Conservation (phyloP, 2,797 vertebrate genomes). For the Serranus cabrilla region DNA sequence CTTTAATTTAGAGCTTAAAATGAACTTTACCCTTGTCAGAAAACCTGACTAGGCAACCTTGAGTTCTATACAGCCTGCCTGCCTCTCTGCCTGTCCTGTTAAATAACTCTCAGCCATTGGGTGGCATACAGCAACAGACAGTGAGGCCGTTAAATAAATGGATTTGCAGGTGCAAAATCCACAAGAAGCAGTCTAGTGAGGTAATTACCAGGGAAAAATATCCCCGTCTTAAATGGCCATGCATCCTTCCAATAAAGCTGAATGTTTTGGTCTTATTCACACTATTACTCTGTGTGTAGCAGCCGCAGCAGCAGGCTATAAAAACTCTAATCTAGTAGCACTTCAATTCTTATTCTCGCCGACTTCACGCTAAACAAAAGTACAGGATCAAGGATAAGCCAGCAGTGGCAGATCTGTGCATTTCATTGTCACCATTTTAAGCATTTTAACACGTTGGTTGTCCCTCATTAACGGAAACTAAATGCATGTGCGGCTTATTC, state of each 20-base stretch:
- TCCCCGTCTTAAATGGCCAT: constrained; percentile 39
- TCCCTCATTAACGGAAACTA: constrained; percentile 45
- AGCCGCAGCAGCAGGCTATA: constrained; percentile 28
- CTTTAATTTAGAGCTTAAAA: constrained; percentile 55
- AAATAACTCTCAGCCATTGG: background rate
- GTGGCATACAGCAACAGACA: constrained; percentile 9
- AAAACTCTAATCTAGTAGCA: constrained; percentile 33
- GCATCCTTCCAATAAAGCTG: constrained; percentile 34
- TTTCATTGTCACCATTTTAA: constrained; percentile 31
- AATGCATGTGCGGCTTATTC: constrained; percentile 32
- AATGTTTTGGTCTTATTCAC: constrained; percentile 51
- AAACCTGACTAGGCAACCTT: constrained; percentile 57
- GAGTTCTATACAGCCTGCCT: constrained; percentile 15
- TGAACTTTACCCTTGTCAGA: constrained; percentile 67
- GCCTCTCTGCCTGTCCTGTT: constrained; percentile 11
- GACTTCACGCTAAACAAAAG: constrained; percentile 30
- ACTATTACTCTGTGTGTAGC: constrained; percentile 21
- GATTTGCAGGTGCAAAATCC: constrained; percentile 56
- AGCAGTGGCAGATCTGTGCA: constrained; percentile 12
- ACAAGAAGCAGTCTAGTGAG: constrained; percentile 29
- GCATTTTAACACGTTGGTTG: constrained; percentile 15
- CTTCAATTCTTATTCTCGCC: constrained; percentile 22
- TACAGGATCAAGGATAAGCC: constrained; percentile 39
- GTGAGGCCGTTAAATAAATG: constrained; percentile 39
- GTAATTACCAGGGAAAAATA: constrained; percentile 52